phyloP scores from a whole-genome alignment of 2,888 invertebrate genomes.

The Stenolophus ochropezus region DNA sequence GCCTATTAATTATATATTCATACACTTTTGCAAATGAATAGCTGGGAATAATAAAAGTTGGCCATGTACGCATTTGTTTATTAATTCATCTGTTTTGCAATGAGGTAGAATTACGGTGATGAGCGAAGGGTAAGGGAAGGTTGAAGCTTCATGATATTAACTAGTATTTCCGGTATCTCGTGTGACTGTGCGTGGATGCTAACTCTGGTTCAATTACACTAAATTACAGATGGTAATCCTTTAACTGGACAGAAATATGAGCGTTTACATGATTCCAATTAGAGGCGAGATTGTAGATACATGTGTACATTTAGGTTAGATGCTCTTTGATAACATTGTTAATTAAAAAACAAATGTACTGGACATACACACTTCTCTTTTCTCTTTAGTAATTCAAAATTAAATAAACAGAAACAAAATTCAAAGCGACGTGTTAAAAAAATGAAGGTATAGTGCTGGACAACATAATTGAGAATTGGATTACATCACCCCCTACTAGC shows the following conservation, averaged over 20 bases:
- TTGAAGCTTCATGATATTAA: slow-evolving; percentile 30
- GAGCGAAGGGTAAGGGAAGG: neutral
- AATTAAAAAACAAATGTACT: neutral
- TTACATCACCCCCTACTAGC: no score
- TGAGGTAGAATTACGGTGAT: neutral
- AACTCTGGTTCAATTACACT: slow-evolving; percentile 10
- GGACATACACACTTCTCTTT: neutral
- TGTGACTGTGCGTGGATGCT: neutral
- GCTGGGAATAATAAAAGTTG: slow-evolving; percentile 22
- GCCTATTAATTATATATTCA: no score
- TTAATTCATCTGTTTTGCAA: slow-evolving; percentile 27
- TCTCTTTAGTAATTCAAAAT: neutral
- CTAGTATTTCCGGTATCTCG: slow-evolving; percentile 21
- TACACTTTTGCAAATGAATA: neutral
- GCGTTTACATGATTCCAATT: slow-evolving; percentile 22
- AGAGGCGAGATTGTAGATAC: slow-evolving; percentile 9
- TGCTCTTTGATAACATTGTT: neutral
- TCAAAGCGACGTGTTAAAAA: no score
- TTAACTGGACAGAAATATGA: slow-evolving; percentile 16
- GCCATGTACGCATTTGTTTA: neutral
- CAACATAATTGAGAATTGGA: no score
- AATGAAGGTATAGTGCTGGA: no score
- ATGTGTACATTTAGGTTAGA: neutral
- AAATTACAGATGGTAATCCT: slow-evolving; percentile 34
- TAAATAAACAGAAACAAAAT: no score